Conservation (phyloP, 2,888 invertebrate genomes). For the Euphydryas editha region DNA sequence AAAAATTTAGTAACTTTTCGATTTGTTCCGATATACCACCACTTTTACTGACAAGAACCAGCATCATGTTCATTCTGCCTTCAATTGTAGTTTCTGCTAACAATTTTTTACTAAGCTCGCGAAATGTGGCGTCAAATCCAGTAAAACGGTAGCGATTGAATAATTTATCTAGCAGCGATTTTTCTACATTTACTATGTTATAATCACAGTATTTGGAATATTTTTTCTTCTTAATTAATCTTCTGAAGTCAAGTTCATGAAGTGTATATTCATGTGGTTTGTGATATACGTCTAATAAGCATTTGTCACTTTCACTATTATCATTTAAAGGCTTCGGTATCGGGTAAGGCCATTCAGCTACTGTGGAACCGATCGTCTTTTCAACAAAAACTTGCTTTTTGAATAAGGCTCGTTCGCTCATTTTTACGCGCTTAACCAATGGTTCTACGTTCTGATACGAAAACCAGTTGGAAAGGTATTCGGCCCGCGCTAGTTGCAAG, state of each 20-base stretch:
- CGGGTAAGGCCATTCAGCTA: slow-evolving; percentile 54
- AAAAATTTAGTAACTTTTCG: slow-evolving; percentile 51
- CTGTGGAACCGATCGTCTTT: slow-evolving; percentile 50
- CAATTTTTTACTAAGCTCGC: slow-evolving; percentile 57
- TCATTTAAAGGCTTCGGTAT: slow-evolving; percentile 40
- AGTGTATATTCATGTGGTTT: slow-evolving; percentile 33
- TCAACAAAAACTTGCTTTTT: slow-evolving; percentile 59
- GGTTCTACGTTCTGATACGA: slow-evolving; percentile 58
- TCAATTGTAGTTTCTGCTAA: slow-evolving; percentile 53
- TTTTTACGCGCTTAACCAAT: slow-evolving; percentile 54
- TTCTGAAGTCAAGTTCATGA: not conserved
- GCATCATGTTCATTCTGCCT: slow-evolving; percentile 61
- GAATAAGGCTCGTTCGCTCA: slow-evolving; percentile 50
- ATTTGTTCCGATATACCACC: slow-evolving; percentile 57
- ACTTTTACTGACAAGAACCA: slow-evolving; percentile 68
- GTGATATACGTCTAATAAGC: slow-evolving; percentile 46
- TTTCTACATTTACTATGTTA: slow-evolving; percentile 9
- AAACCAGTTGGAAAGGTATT: slow-evolving; percentile 56
- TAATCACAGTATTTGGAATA: slow-evolving; percentile 2
- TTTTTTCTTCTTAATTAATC: slow-evolving; percentile 11
- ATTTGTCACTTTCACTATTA: slow-evolving; percentile 39
- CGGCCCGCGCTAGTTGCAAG: slow-evolving; percentile 54
- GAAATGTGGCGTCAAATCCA: slow-evolving; percentile 57
- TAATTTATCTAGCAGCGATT: slow-evolving; percentile 55
- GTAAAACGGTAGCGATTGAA: slow-evolving; percentile 62